These are phyloP conservation scores for Sternotherus odoratus DNA, from an alignment of 2,797 vertebrate genomes.

Conservation along the genomic window DNA sequence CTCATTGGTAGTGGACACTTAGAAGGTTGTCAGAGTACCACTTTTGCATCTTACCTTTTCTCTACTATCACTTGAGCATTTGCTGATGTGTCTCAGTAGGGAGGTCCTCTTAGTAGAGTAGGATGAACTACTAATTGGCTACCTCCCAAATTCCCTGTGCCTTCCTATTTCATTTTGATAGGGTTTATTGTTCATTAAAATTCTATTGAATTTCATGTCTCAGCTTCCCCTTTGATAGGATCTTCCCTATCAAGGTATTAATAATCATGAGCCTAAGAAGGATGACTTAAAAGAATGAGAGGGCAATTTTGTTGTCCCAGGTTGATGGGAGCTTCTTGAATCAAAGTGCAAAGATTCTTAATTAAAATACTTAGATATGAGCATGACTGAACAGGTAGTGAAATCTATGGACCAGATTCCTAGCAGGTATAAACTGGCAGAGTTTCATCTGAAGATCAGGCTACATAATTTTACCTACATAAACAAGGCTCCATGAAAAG, in stretches of 20 bases:
- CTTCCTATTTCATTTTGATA: rapidly evolving
- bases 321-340: not conserved
- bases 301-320: not conserved
- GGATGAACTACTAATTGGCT: not conserved
- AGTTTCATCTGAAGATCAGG: not conserved
- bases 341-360: not conserved
- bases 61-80: not conserved
- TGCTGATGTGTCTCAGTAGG: not conserved
- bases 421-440: not conserved
- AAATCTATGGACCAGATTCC: not conserved
- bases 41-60: not conserved
- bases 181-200: not conserved
- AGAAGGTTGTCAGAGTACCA: not conserved
- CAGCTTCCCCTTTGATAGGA: not conserved
- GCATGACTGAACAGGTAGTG: not conserved
- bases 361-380: not conserved
- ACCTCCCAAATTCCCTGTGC: not conserved
- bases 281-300: not conserved
- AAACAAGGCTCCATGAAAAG: not conserved
- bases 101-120: not conserved
- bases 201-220: not conserved
- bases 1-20: not conserved
- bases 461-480: not conserved
- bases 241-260: not conserved
- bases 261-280: rapidly evolving